phyloP scores from a whole-genome alignment of 2,113 vertebrate species.

The Trematomus loennbergii region DNA sequence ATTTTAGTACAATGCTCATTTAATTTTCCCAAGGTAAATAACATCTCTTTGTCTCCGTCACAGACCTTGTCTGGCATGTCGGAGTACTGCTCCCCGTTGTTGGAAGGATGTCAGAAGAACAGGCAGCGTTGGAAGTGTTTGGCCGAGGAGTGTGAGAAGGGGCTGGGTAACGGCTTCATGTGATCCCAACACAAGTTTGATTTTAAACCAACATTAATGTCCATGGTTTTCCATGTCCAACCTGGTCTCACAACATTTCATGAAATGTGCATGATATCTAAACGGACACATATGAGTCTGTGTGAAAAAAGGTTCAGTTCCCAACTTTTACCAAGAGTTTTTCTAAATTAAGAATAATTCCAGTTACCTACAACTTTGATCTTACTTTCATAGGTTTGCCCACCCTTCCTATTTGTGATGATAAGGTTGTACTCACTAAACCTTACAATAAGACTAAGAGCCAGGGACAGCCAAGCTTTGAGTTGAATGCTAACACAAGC shows the following conservation, averaged over 20 bases:
- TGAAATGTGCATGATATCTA: slow-evolving; percentile 23
- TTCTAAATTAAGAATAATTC: not conserved
- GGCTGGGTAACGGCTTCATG: slow-evolving; percentile 84
- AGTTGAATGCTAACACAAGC: not conserved
- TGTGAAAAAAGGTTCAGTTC: not conserved
- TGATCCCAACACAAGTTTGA: slow-evolving; percentile 55
- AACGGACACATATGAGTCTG: not conserved
- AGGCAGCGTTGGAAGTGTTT: slow-evolving; percentile 93
- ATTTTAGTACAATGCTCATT: not conserved
- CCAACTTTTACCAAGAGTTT: not conserved
- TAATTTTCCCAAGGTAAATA: not conserved
- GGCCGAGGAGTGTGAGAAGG: slow-evolving; percentile 91
- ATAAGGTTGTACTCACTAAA: not conserved
- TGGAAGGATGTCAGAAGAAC: slow-evolving; percentile 95
- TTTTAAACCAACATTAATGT: slow-evolving; percentile 17
- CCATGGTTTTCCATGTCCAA: slow-evolving; percentile 1
- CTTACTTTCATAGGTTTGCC: not conserved
- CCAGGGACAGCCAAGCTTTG: not conserved
- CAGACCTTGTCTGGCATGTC: slow-evolving; percentile 92
- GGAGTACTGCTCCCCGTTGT: slow-evolving; percentile 90
- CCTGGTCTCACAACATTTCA: slow-evolving; percentile 39
- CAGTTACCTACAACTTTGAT: not conserved
- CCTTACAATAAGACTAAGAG: not conserved
- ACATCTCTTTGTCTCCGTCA: slow-evolving; percentile 25
- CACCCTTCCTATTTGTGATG: not conserved